phyloP scores from a whole-genome alignment of 2,888 invertebrate genomes.

The Trachelus tabidus region DNA sequence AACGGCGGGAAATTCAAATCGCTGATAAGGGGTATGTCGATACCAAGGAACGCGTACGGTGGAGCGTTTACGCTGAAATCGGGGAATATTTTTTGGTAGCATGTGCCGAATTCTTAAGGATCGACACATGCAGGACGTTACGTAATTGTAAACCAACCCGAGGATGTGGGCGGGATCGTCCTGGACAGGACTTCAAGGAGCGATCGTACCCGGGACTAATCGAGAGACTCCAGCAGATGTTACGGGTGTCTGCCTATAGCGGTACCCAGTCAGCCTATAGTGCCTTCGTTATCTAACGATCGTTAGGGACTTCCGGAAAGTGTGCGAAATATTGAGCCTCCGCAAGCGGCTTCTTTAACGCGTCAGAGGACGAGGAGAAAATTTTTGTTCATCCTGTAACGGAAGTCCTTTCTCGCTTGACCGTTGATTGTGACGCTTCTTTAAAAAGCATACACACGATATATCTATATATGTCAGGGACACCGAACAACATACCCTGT shows the following conservation, averaged over 20 bases:
- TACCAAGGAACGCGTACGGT: no score
- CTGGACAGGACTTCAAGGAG: constrained; percentile 27
- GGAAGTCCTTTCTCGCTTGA: background rate
- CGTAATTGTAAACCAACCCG: constrained; percentile 54
- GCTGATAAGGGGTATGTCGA: no score
- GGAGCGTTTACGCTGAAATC: background rate
- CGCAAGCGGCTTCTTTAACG: background rate
- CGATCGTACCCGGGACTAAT: constrained; percentile 39
- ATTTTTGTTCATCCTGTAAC: background rate
- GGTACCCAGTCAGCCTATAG: constrained; percentile 11
- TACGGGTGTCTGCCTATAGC: constrained; percentile 16
- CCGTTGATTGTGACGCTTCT: background rate
- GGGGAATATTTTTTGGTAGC: constrained; percentile 5
- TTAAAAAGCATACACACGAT: background rate
- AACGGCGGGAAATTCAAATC: background rate
- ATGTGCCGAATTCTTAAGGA: constrained; percentile 24
- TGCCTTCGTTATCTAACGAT: constrained; percentile 29
- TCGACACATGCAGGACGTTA: constrained; percentile 47
- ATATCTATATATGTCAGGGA: background rate
- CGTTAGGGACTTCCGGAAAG: constrained; percentile 41
- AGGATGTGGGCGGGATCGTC: constrained; percentile 57
- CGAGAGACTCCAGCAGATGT: constrained; percentile 52
- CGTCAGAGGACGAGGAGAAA: background rate
- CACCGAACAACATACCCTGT: background rate
- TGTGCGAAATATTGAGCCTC: background rate